phyloP scores from a whole-genome alignment of 2,888 invertebrate genomes.

The Drosophila borborema region DNA sequence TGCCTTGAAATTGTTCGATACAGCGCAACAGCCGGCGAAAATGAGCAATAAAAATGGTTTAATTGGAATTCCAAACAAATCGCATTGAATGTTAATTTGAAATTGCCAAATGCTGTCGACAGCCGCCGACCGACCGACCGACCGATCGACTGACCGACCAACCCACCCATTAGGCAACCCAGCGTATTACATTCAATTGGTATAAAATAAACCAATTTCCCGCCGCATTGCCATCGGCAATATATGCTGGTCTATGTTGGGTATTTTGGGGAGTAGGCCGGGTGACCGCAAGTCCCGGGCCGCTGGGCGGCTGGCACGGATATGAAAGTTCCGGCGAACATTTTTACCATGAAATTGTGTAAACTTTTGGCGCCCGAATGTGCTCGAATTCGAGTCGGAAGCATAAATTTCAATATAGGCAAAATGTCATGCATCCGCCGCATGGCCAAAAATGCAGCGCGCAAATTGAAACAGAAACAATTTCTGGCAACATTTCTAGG shows the following conservation, averaged over 20 bases:
- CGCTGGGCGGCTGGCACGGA: constrained; percentile 34
- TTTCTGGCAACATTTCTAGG: constrained; percentile 40
- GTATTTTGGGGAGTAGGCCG: not conserved
- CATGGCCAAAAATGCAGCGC: constrained; percentile 49
- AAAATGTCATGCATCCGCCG: constrained; percentile 71
- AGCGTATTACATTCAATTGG: constrained; percentile 54
- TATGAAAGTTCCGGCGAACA: constrained; percentile 47
- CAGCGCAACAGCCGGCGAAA: constrained; percentile 27
- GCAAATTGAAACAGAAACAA: constrained; percentile 73
- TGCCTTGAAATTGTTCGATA: not conserved
- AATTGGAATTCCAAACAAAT: constrained; percentile 72
- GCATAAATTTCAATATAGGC: constrained; percentile 77
- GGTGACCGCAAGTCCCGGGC: not conserved
- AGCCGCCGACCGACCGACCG: constrained; percentile 3
- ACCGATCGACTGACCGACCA: not conserved
- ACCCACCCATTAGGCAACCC: constrained; percentile 4
- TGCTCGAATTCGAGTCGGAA: constrained; percentile 63
- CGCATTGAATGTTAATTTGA: constrained; percentile 74
- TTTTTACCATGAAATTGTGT: constrained; percentile 65
- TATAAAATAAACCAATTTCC: constrained; percentile 79
- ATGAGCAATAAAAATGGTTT: constrained; percentile 57
- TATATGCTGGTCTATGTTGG: constrained; percentile 9
- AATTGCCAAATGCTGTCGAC: constrained; percentile 56
- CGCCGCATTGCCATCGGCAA: constrained; percentile 64
- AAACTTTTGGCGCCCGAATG: constrained; percentile 55